Base-by-base conservation (phyloP, 2,113 vertebrate species). In the Ailurus styani region DNA sequence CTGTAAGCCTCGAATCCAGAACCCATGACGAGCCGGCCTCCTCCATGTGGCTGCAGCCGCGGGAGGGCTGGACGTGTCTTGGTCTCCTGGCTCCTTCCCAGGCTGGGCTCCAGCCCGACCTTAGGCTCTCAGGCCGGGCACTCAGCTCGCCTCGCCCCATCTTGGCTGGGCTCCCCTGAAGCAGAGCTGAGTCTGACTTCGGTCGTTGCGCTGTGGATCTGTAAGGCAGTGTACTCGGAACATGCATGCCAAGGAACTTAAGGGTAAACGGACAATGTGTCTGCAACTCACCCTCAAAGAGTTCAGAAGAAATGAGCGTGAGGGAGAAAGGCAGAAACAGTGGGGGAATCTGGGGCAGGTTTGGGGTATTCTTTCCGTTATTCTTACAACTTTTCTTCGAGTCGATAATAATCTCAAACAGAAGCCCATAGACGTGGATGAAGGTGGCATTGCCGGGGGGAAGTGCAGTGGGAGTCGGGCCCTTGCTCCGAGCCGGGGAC, bases 21-120 rank as follows among this genome's bases (percentile, higher is more conserved):
- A 23, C 9, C 7, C 7, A 9, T 5, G 4, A 5, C 5, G 13
- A 57, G n/a, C 23, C 4, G 1, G n/a, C 0, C 13, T 55, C 54
- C 13, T 25, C 23, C 0, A 1, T 31, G 52, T 1, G 1, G 47
- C 75, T 15, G 1, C 9, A 20, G 47, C 14, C 4, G 8, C 81
- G 31, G 81, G 31, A 42, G 40, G 34, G 50, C 27, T 27, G n/a
- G 81, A 57, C 3, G 1, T 29, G 60, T 60, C 81, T 55, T 42
- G n/a, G 79, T 15, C 37, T 40, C 54, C 54, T 37, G 15, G 4
- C 7, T 29, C 85, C 47, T 17, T 70, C 47, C 25, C 3, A 25
- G 47, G 21, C 64, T n/a, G 34, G 34, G 4, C 17, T 25, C 34
- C 23, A 18, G 64, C 23, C 84, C 52, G 29, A 66, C 45, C 6